Conservation (phyloP, 2,797 vertebrate genomes). For the Leuciscus waleckii region DNA sequence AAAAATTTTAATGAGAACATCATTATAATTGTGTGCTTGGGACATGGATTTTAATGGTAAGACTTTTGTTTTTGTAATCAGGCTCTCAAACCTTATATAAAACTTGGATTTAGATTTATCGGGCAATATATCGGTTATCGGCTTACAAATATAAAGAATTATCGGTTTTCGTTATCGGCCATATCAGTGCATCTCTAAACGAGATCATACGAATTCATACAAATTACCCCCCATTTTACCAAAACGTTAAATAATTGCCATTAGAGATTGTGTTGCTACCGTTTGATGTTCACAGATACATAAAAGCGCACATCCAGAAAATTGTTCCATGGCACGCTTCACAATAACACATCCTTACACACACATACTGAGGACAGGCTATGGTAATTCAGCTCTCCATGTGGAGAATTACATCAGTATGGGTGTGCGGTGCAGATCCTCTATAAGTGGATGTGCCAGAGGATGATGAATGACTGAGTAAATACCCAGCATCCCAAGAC, state of each 20-base stretch:
- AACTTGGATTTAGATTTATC: too few relatives aligned
- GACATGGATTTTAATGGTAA: too few relatives aligned
- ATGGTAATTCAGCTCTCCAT: constrained; percentile 60
- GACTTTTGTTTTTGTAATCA: too few relatives aligned
- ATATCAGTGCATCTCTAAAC: too few relatives aligned
- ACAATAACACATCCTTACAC: constrained; percentile 37
- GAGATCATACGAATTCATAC: not conserved
- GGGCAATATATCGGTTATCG: too few relatives aligned
- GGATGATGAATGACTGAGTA: constrained; percentile 77
- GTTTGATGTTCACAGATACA: constrained; percentile 13
- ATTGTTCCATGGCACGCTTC: not conserved
- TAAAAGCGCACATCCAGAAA: constrained; percentile 14
- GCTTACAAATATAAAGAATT: too few relatives aligned
- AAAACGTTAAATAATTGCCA: not conserved
- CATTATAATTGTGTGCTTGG: too few relatives aligned
- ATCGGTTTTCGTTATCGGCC: too few relatives aligned
- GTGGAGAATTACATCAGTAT: constrained; percentile 72
- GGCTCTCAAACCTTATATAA: too few relatives aligned
- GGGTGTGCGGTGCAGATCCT: constrained; percentile 64
- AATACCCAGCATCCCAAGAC: constrained; percentile 73
- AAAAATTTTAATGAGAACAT: too few relatives aligned
- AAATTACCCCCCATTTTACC: not conserved
- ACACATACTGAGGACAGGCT: constrained; percentile 44
- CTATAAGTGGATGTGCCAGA: constrained; percentile 74
- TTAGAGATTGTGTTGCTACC: not conserved